Evolutionary conservation across 2,888 invertebrate species (phyloP).

Genomic region (Apantesis nais): DNA sequence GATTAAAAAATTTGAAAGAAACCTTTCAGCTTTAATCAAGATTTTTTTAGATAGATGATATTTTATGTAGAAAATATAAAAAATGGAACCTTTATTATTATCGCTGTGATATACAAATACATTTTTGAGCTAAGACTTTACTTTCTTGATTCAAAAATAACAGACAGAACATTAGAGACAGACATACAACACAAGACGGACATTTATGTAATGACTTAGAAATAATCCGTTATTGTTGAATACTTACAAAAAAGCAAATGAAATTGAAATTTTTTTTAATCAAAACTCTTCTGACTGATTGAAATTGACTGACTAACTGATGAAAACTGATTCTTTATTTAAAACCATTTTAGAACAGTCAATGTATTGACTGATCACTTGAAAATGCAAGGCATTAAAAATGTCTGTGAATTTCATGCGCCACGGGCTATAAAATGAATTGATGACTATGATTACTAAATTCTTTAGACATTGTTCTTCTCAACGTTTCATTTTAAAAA

Average conservation of each 20-base stretch:
- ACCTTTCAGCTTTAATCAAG: too few species aligned
- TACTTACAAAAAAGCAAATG: background rate
- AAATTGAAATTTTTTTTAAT: too few species aligned
- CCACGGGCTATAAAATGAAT: slow-evolving; percentile 9
- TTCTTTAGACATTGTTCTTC: slow-evolving; percentile 3
- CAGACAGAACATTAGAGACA: too few species aligned
- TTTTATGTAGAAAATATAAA: background rate
- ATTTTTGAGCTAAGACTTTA: background rate
- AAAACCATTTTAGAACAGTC: background rate
- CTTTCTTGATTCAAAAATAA: too few species aligned
- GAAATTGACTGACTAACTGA: too few species aligned
- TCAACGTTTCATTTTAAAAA: background rate
- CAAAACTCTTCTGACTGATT: too few species aligned
- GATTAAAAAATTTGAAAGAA: too few species aligned
- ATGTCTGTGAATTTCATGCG: slow-evolving; percentile 3
- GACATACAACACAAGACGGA: background rate
- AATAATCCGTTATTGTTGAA: background rate
- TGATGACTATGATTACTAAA: slow-evolving; percentile 9
- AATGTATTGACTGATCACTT: background rate
- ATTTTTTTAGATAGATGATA: too few species aligned
- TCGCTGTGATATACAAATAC: background rate
- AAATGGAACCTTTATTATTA: background rate
- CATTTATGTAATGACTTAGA: background rate
- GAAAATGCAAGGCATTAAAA: background rate
- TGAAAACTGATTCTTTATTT: background rate